Percentiles rank a stretch among this genome's conserved stretches.
These are phyloP conservation scores for Muscicapa striata DNA, from an alignment of 2,797 vertebrate genomes.

Conservation along the genomic window DNA sequence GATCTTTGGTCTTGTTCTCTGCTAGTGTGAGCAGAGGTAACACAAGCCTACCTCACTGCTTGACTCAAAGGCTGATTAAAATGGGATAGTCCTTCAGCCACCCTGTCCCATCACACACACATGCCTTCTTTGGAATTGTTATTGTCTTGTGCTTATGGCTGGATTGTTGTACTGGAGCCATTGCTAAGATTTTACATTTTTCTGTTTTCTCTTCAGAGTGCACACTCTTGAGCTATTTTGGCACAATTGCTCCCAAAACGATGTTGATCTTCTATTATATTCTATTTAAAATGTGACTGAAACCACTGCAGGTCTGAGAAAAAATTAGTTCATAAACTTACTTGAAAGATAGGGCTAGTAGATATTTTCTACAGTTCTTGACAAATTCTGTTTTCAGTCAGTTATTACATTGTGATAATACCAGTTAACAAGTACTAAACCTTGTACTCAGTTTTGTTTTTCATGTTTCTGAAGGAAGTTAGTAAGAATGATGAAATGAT, in stretches of 20 bases:
- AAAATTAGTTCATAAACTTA: not conserved
- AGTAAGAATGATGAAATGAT: not conserved
- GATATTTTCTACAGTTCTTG: not conserved
- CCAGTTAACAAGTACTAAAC: not conserved
- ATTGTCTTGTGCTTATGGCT: not conserved
- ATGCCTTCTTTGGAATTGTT: not conserved
- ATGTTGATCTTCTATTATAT: not conserved
- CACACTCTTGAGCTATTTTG: not conserved
- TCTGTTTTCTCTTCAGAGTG: not conserved
- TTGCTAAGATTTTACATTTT: not conserved
- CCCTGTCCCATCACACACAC: not conserved
- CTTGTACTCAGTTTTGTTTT: not conserved
- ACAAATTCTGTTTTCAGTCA: not conserved
- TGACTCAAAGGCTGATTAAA: not conserved
- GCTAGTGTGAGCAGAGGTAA: not conserved
- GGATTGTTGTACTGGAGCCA: not conserved
- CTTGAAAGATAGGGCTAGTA: not conserved
- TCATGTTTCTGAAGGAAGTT: not conserved
- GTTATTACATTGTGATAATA: not conserved
- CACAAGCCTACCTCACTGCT: not conserved
- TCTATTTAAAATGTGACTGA: not conserved
- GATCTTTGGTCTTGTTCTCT: accelerated
- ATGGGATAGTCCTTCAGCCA: not conserved
- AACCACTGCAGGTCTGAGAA: not conserved
- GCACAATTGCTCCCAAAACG: not conserved